These are phyloP conservation scores for Leptopilina myrica DNA, from an alignment of 2,888 invertebrate species.

Conservation along the genomic window DNA sequence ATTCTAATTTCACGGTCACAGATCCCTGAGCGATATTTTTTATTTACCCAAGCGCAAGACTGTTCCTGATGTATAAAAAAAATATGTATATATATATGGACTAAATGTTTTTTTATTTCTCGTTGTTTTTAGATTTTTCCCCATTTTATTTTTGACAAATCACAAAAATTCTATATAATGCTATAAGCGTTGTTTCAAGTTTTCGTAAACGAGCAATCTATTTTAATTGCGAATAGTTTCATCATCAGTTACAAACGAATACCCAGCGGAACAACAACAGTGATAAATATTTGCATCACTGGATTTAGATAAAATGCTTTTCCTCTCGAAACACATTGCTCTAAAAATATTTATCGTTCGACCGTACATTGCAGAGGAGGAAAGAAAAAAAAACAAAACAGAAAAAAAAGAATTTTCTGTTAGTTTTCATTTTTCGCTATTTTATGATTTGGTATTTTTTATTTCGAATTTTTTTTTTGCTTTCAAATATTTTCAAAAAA, in stretches of 20 bases:
- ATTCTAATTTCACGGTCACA: slow-evolving; percentile 35
- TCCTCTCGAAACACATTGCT: neutral
- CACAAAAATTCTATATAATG: neutral
- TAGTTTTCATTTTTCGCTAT: no score
- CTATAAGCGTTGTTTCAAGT: slow-evolving; percentile 5
- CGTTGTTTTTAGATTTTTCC: slow-evolving; percentile 7
- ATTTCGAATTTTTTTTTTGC: no score
- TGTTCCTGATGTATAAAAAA: neutral
- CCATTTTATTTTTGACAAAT: neutral
- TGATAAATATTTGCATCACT: slow-evolving; percentile 31
- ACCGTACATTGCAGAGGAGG: no score
- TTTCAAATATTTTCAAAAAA: no score
- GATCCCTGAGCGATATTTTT: slow-evolving; percentile 10
- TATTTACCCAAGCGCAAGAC: slow-evolving; percentile 28
- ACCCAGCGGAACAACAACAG: neutral
- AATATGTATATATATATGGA: neutral
- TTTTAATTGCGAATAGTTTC: slow-evolving; percentile 1
- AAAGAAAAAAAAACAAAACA: no score
- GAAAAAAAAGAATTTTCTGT: no score
- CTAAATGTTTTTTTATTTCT: no score
- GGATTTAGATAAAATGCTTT: slow-evolving; percentile 17
- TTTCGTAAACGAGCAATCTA: slow-evolving; percentile 30
- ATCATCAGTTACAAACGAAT: slow-evolving; percentile 23
- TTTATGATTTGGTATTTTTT: no score
- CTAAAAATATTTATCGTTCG: no score